These are phyloP conservation scores for Unio pictorum DNA, from an alignment of 2,888 invertebrate genomes.

Conservation along the genomic window DNA sequence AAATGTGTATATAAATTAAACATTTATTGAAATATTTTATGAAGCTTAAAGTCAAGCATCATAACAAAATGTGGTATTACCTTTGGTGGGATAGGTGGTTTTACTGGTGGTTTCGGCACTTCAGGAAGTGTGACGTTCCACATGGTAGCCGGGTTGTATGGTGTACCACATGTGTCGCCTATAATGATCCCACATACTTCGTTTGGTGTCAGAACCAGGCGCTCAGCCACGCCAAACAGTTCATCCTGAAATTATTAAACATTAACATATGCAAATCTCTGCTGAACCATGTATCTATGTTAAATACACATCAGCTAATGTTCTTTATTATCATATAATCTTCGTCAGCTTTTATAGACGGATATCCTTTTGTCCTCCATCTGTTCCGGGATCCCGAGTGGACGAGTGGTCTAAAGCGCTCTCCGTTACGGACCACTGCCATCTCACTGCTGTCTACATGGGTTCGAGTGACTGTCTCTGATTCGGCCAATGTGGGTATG, in stretches of 20 bases:
- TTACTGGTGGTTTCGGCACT: conserved; percentile 57
- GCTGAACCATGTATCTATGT: too few relatives aligned
- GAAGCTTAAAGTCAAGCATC: background rate
- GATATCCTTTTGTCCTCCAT: too few relatives aligned
- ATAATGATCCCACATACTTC: conserved; percentile 95
- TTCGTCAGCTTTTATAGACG: too few relatives aligned
- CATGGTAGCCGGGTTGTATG: conserved; percentile 90
- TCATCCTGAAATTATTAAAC: conserved; percentile 77
- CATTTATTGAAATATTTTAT: background rate
- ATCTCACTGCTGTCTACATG: too few relatives aligned
- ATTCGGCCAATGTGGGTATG: too few relatives aligned
- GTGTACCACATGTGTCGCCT: conserved; percentile 92
- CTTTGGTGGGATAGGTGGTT: conserved; percentile 47
- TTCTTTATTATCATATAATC: too few relatives aligned
- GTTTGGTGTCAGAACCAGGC: conserved; percentile 85
- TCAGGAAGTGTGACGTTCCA: conserved; percentile 64
- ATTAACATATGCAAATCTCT: too few relatives aligned
- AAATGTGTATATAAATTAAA: background rate
- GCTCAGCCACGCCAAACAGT: conserved; percentile 82
- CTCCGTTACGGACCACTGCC: too few relatives aligned
- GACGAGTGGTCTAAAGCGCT: too few relatives aligned
- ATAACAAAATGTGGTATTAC: conserved; percentile 27
- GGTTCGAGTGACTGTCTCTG: too few relatives aligned
- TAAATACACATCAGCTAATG: too few relatives aligned
- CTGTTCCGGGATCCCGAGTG: too few relatives aligned